Evolutionary conservation across 1,140 invertebrate species (phyloP), one percentile per base, ranked within the genome.

Genomic region (Pseudachorutes palmiensis): DNA sequence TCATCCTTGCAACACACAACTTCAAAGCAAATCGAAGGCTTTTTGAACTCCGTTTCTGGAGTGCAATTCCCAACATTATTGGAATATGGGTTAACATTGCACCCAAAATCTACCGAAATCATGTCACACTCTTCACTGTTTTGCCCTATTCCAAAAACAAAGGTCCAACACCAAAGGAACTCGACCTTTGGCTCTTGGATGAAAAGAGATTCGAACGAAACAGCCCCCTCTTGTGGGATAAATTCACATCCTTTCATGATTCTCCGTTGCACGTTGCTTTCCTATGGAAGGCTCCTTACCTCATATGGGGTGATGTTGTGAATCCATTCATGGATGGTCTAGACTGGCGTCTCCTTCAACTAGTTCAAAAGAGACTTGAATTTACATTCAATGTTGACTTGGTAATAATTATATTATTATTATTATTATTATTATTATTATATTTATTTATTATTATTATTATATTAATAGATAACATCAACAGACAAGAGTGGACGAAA

Each of bases 301-400:
- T 32, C 65, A 66, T 66, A 14, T 61, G 29, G 51, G 65, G 65
- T 5, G 45, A 61, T 28, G 30, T 3, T 28, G 16, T 2, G 19
- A 9, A 66, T 26, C 65, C 65, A n/a, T 41, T 30, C 14, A 9
- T 61, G n/a, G 65, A 66, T 48, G 65, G 65, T 16, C 31, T 66
- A 2, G 65, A 66, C 32, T 66, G 28, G 55, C 51, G 65, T 22
- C 65, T 66, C 29, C 16, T 30, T 5, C 26, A 41, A 41, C 57
- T 66, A 9, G 33, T 66, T 9, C 14, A 59, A 12, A 31, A 41
- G n/a, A 36, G 33, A 9, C 22, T 66, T 9, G 16, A 64, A 14
- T 66, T 28, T 30, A 63, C 58, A 32, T 48, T 65, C 49, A 51
- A 48, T 28, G n/a, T n/a, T n/a, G n/a, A 64, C n/a, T 3, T 48